Conservation (phyloP, 2,113 vertebrate species). For the Oreochromis spilurus region DNA sequence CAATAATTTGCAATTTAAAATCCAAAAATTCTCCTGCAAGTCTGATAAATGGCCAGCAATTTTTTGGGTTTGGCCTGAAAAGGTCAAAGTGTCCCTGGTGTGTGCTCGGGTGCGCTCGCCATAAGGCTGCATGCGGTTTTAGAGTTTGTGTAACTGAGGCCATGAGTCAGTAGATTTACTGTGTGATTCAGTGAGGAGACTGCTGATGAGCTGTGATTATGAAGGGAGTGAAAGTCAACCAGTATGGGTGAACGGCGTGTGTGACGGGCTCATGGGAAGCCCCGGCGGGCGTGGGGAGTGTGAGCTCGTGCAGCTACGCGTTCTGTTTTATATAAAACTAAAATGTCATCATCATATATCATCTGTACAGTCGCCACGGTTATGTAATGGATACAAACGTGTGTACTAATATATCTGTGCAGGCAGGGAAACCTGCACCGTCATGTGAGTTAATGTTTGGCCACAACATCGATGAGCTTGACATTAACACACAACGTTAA, state of each 20-base stretch:
- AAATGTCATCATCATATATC: background rate
- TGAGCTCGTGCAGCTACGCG: background rate
- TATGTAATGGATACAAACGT: background rate
- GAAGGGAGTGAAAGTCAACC: constrained; percentile 26
- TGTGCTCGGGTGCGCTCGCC: background rate
- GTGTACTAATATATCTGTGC: background rate
- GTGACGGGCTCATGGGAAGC: constrained; percentile 20
- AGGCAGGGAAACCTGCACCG: background rate
- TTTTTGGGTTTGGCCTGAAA: background rate
- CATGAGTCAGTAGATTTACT: constrained; percentile 43
- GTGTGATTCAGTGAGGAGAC: constrained; percentile 21
- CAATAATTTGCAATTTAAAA: background rate
- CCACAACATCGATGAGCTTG: background rate
- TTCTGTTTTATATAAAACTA: background rate
- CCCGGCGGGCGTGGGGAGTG: background rate
- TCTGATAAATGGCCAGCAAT: background rate
- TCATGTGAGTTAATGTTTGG: background rate
- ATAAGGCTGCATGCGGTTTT: constrained; percentile 13
- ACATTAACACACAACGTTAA: background rate
- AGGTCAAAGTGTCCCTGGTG: background rate
- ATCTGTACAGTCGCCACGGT: background rate
- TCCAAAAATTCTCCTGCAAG: background rate
- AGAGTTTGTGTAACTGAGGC: constrained; percentile 10
- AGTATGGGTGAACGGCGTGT: background rate
- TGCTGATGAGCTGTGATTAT: constrained; percentile 9